Evolutionary conservation across 2,888 invertebrate species (phyloP), one percentile per base, ranked within the genome.

Genomic region (Aromia moschata): DNA sequence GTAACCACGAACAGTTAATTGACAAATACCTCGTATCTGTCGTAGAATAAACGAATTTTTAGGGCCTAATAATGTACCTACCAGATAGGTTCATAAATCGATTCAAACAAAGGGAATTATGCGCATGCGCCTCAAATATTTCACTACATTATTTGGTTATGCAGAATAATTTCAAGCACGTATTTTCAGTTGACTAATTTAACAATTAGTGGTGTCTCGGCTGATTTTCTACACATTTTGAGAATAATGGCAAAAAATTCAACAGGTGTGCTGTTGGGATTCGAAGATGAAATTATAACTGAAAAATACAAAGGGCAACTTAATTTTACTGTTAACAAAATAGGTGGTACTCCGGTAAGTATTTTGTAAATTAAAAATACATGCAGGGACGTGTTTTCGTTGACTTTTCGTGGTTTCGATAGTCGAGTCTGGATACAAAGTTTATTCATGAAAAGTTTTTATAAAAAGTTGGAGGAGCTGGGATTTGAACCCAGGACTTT

Each of bases 291-390:
- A 80, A 80, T 83, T 53, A 85, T 93, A 61, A 83, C 84, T 57
- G 91, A 91, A 40, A 92, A 91, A 79, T 84, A 89, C 79, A 85
- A 85, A 69, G 82, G 83, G 10, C 77, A 84, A 56, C 80, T 90
- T 25, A 89, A 87, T 79, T 91, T 87, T 77, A 87, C 87, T 25
- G 86, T 89, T 20, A 93, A 93, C 79, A 94, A 94, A 87, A 87
- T 93, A 64, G 93, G 94, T 69, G 94, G 93, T 64, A 81, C 83
- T 68, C 88, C 90, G 61, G 90, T 90, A 83, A 87, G 87, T 85
- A 65, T 7, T 55, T 57, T 14, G 4, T 30, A 4, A 18, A 41
- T 43, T 33, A n/a, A n/a, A n/a, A n/a, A n/a, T n/a, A n/a, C n/a
- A n/a, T n/a, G n/a, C n/a, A n/a, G n/a, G n/a, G 12, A 36, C 7